Evolutionary conservation across 64 coral and sea anemone genomes (phyloP), one percentile per base, ranked within the genome.

Genomic region (Orbicella faveolata): DNA sequence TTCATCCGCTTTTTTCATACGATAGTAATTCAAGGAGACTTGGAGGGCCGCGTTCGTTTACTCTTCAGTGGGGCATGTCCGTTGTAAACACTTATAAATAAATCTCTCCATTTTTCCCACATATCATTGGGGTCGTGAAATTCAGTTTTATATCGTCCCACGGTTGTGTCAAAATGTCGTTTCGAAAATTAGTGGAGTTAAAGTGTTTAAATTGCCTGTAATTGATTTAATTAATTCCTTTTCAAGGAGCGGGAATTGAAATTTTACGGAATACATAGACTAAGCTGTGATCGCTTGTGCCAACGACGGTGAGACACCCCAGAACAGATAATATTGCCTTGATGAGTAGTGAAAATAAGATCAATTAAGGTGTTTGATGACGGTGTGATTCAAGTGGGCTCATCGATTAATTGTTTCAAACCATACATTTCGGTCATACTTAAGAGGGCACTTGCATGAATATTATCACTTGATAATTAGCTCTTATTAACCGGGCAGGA

Each of bases 311-410:
- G 0, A 52, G 23, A 76, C 17, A 34, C 23, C 5, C 69, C 86
- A 36, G 1, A 75, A 21, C 52, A 16, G 2, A 8, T 65, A 65
- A 19, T 12, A 65, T 18, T 65, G 21, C 0, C 16, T 65, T 65
- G 63, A 21, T 65, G 63, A 65, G 1, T 65, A 65, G 82, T 85
- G 33, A 65, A 68, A 21, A 66, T 17, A 51, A 68, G 57, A 70
- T 85, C 82, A 39, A 73, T 85, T 51, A 87, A 55, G 20, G 68
- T 74, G 52, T 20, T 65, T 55, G 84, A 87, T 87, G 15, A 70
- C 26, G 64, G 66, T n/a, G 84, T 87, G 35, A 87, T 75, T n/a
- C 70, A 20, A 30, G 52, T 87, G 69, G 51, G 84, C 52, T 87
- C 44, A 23, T 73, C 69, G 52, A 87, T 87, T 48, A 48, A 48